Evolutionary conservation across 1,140 invertebrate genomes (phyloP), one percentile per base, ranked within the genome.

Genomic region (Penaeus chinensis): DNA sequence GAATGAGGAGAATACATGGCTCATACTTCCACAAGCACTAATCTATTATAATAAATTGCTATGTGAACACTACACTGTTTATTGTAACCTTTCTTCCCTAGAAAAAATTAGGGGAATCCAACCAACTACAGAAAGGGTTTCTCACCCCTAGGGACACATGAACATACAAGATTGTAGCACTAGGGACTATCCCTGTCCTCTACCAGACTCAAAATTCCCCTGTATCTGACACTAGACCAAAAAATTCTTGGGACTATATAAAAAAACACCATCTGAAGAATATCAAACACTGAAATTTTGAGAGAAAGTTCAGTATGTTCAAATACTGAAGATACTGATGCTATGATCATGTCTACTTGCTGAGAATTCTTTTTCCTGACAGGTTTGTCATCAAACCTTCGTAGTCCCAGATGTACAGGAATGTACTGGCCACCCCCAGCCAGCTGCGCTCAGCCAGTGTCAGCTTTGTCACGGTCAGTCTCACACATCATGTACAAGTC

Each of bases 191-290:
- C 54, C 54, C 54, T 54, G 54, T 54, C 54, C 54, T 54, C 85
- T 87, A 82, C 42, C 63, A 71, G 61, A 32, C 82, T 82, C 42
- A 87, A 87, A 87, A 87, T 47, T 81, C 37, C 85, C 85, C 82
- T 87, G 76, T 87, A 74, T 76, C 71, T 87, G 85, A 78, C 85
- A 76, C 79, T 87, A 87, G 85, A 87, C 66, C 54, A 87, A 87
- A 87, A 82, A 77, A 60, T 76, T 47, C 60, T 61, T 54, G 61
- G 77, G 74, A 47, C 32, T 76, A 60, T 74, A 22, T 32, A 82
- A 80, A 37, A 85, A 86, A 80, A 80, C 69, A 77, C 37, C 71
- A 32, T 79, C 61, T 81, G 42, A 54, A 42, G 54, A 76, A 32
- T 78, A 79, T 80, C 22, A 85, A 69, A 69, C 37, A 69, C 60